Percentiles rank a stretch among this genome's conserved stretches.
Conservation (phyloP, 2,113 vertebrate species). For the Caretta caretta region DNA sequence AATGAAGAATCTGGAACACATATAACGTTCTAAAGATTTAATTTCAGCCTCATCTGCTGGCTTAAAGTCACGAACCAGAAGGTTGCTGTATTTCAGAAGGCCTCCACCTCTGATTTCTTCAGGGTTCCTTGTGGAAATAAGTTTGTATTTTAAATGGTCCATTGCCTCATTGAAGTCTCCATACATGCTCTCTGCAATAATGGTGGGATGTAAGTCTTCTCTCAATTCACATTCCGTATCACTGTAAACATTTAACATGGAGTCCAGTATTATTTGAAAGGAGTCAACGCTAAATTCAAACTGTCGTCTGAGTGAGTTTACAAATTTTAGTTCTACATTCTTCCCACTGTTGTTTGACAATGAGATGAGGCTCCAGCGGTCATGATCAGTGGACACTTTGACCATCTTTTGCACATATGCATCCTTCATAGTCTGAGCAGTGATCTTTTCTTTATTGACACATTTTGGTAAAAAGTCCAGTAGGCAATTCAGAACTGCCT, state of each 20-base stretch:
- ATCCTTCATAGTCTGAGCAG: conserved; percentile 91
- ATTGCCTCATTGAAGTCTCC: conserved; percentile 94
- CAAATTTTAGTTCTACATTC: conserved; percentile 96
- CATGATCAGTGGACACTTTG: conserved; percentile 91
- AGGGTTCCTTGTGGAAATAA: conserved; percentile 93
- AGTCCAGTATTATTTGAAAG: conserved; percentile 94
- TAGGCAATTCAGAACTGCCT: conserved; percentile 90
- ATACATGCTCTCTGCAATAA: conserved; percentile 96
- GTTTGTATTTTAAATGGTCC: conserved; percentile 90
- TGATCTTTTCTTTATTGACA: conserved; percentile 95
- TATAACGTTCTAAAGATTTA: conserved; percentile 95
- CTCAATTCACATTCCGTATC: conserved; percentile 75
- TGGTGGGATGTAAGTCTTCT: conserved; percentile 72
- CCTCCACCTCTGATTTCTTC: conserved; percentile 97
- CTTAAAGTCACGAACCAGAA: conserved; percentile 93
- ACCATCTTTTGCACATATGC: conserved; percentile 99
- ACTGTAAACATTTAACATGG: conserved; percentile 87
- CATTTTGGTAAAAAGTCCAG: conserved; percentile 92
- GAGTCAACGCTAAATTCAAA: conserved; percentile 99
- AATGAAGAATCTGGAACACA: conserved; percentile 99
- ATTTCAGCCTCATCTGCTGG: conserved; percentile 92
- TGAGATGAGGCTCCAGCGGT: conserved; percentile 98
- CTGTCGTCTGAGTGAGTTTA: conserved; percentile 89
- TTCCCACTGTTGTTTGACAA: conserved; percentile 97
- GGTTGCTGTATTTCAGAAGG: conserved; percentile 95